Conservation (phyloP, 2,797 vertebrate genomes). For the Spizella passerina region DNA sequence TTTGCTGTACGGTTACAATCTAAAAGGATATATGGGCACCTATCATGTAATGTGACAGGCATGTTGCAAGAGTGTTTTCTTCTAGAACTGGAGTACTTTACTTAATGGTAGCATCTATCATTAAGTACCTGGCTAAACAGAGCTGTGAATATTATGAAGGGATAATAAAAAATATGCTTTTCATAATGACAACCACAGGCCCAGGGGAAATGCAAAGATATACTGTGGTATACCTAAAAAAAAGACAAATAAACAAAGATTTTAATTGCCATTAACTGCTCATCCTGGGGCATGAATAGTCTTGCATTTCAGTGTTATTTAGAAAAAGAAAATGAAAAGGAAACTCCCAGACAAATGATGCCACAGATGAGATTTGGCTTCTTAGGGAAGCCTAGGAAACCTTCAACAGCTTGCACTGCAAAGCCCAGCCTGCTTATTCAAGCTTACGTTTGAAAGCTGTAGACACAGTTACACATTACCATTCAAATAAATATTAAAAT, state of each 20-base stretch:
- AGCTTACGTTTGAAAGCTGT: not conserved
- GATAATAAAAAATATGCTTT: not conserved
- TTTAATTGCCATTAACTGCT: not conserved
- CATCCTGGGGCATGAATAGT: not conserved
- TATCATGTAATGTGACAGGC: fast-evolving
- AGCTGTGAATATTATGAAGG: not conserved
- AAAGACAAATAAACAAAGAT: not conserved
- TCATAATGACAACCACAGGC: not conserved
- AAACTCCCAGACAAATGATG: not conserved
- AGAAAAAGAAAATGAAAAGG: not conserved
- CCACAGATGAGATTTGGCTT: not conserved
- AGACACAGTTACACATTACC: not conserved
- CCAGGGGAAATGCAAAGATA: not conserved
- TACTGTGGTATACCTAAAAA: not conserved
- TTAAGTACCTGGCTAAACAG: not conserved
- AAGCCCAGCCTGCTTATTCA: not conserved
- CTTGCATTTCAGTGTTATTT: not conserved
- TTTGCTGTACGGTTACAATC: not conserved
- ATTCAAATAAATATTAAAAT: slow-evolving; percentile 36
- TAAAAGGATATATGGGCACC: not conserved
- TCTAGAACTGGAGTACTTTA: not conserved
- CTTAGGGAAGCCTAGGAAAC: not conserved
- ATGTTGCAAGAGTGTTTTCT: not conserved
- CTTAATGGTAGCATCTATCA: not conserved
- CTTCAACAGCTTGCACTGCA: not conserved